A percentile compares a stretch with the other conserved stretches of the same genome.
Evolutionary conservation across 2,888 invertebrate species (phyloP).

Genomic region (Pyrrhia umbra): DNA sequence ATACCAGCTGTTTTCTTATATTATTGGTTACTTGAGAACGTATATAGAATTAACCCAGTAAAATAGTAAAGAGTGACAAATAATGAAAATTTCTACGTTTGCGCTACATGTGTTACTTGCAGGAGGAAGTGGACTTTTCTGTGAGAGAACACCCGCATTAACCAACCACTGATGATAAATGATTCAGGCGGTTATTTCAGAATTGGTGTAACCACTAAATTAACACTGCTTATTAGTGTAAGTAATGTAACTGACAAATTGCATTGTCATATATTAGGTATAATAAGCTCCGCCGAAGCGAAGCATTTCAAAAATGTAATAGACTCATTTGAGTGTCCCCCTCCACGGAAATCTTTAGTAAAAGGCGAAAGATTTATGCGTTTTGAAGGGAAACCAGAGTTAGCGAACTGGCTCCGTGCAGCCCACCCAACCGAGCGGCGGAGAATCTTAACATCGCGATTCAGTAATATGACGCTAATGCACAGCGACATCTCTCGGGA

Average conservation of each 20-base stretch:
- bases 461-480: conserved; percentile 8
- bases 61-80: too few relatives aligned
- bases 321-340: conserved; percentile 93
- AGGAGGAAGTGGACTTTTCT: too few relatives aligned
- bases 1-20: too few relatives aligned
- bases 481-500: conserved; percentile 30
- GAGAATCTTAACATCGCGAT: conserved; percentile 33
- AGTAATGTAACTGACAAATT: neutral
- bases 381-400: conserved; percentile 91
- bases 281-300: conserved; percentile 18
- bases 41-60: too few relatives aligned
- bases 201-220: neutral
- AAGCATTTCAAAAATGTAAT: conserved; percentile 15
- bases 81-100: too few relatives aligned
- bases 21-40: too few relatives aligned
- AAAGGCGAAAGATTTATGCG: conserved; percentile 95
- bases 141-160: too few relatives aligned
- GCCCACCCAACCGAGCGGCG: conserved; percentile 15
- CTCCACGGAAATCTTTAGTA: conserved; percentile 95
- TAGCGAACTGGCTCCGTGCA: conserved; percentile 69
- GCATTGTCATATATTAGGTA: neutral
- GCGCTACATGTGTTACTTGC: too few relatives aligned
- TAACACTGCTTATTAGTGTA: neutral
- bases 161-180: too few relatives aligned
- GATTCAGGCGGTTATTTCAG: too few relatives aligned